Conservation (phyloP, 2,797 vertebrate genomes). For the Melanogrammus aeglefinus region DNA sequence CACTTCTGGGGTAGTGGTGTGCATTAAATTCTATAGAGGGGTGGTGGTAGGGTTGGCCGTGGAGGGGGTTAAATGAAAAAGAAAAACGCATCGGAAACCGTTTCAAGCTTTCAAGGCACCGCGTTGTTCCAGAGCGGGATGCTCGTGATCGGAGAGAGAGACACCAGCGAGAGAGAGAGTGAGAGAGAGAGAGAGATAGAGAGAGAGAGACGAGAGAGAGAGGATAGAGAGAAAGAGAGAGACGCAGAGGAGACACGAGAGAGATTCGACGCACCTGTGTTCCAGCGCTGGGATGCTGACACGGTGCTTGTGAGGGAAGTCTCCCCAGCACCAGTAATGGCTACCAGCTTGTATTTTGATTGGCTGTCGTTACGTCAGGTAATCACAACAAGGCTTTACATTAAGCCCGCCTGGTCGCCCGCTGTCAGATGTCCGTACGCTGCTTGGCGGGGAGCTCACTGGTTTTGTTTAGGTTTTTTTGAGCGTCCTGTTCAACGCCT, state of each 20-base stretch:
- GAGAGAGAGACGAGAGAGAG: too few species aligned
- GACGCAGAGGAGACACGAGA: too few species aligned
- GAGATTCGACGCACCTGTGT: too few species aligned
- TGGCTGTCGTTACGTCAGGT: slow-evolving; percentile 74
- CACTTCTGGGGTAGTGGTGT: not conserved
- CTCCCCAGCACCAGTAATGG: slow-evolving; percentile 64
- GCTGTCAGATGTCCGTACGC: slow-evolving; percentile 66
- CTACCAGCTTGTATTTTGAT: slow-evolving; percentile 73
- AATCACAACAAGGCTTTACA: slow-evolving; percentile 67
- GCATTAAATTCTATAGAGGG: slow-evolving; percentile 11
- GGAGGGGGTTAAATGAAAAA: not conserved
- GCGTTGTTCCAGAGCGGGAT: slow-evolving; percentile 55
- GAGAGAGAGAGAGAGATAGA: too few species aligned
- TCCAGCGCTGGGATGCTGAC: slow-evolving; percentile 43
- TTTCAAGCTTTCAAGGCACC: slow-evolving; percentile 38
- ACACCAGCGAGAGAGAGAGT: too few species aligned
- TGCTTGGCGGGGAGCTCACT: slow-evolving; percentile 46
- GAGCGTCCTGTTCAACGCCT: not conserved
- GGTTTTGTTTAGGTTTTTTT: not conserved
- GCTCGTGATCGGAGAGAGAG: too few species aligned
- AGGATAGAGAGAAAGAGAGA: too few species aligned
- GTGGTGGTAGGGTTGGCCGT: slow-evolving; percentile 38
- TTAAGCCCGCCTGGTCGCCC: slow-evolving; percentile 56
- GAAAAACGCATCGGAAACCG: slow-evolving; percentile 11
- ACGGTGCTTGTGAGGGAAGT: slow-evolving; percentile 54